Evolutionary conservation across 2,888 invertebrate species (phyloP).

Genomic region (Mantis religiosa): DNA sequence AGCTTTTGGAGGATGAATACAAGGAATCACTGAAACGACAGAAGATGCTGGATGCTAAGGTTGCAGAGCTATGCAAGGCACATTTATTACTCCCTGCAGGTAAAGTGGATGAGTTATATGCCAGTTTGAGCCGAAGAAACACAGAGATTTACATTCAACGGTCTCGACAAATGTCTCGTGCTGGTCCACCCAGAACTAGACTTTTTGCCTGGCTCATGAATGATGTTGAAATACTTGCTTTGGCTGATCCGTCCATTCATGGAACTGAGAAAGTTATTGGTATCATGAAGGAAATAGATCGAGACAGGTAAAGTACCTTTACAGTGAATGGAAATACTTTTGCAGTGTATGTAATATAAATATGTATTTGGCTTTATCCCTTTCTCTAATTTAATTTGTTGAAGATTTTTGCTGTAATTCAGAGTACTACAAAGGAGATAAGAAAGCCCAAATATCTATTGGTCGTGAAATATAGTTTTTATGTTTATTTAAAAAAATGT

Average conservation of each 20-base stretch:
- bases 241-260: constrained; percentile 85
- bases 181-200: constrained; percentile 60
- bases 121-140: constrained; percentile 81
- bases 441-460: no score
- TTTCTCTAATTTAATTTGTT: no score
- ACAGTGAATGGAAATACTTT: no score
- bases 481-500: no score
- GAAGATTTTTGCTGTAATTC: no score
- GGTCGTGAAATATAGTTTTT: no score
- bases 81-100: constrained; percentile 78
- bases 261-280: constrained; percentile 71
- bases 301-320: constrained; percentile 55
- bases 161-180: constrained; percentile 68
- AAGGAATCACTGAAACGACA: constrained; percentile 87
- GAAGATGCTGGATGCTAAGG: constrained; percentile 84
- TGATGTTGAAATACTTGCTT: constrained; percentile 65
- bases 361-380: no score
- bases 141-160: constrained; percentile 94
- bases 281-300: constrained; percentile 76
- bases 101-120: constrained; percentile 85
- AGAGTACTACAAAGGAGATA: no score
- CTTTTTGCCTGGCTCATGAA: constrained; percentile 85
- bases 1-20: constrained; percentile 90
- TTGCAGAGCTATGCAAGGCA: constrained; percentile 70
- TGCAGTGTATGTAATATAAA: no score